phyloP scores from a whole-genome alignment of 2,797 vertebrate species.

The Gymnopithys bicolor region DNA sequence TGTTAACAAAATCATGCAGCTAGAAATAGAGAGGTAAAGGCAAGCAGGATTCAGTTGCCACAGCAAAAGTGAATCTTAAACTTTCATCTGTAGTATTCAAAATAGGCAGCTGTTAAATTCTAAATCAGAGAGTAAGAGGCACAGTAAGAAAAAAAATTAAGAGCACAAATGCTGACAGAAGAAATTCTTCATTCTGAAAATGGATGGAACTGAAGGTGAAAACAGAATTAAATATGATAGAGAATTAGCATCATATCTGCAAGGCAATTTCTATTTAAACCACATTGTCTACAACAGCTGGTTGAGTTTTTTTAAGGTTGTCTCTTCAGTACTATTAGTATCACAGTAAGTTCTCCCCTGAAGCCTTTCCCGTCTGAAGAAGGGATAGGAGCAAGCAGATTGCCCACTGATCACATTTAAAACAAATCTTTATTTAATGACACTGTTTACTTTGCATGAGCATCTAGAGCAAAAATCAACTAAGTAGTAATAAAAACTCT shows the following conservation, averaged over 20 bases:
- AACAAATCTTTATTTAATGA: slow-evolving; percentile 55
- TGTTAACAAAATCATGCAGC: slow-evolving; percentile 9
- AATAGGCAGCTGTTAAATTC: not conserved
- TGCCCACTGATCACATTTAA: not conserved
- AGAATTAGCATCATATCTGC: not conserved
- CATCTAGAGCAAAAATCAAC: slow-evolving; percentile 37
- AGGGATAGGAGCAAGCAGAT: not conserved
- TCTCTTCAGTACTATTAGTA: not conserved
- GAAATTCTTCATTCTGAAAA: slow-evolving; percentile 19
- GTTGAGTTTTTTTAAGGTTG: not conserved
- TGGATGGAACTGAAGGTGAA: not conserved
- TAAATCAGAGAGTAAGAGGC: not conserved
- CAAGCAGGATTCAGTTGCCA: not conserved
- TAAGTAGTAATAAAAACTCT: not conserved
- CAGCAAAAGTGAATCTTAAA: not conserved
- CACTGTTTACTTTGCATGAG: slow-evolving; percentile 25
- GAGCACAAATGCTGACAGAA: not conserved
- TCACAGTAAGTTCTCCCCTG: not conserved
- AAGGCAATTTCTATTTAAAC: slow-evolving; percentile 4
- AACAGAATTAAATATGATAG: not conserved
- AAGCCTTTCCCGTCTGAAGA: slow-evolving; percentile 29
- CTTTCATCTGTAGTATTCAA: not conserved
- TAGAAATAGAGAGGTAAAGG: not conserved
- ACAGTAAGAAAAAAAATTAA: not conserved
- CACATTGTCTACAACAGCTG: not conserved